A percentile compares a stretch with the other conserved stretches of the same genome.
Evolutionary conservation across 1,140 invertebrate species (phyloP).

Genomic region (Brachionus paranguensis): DNA sequence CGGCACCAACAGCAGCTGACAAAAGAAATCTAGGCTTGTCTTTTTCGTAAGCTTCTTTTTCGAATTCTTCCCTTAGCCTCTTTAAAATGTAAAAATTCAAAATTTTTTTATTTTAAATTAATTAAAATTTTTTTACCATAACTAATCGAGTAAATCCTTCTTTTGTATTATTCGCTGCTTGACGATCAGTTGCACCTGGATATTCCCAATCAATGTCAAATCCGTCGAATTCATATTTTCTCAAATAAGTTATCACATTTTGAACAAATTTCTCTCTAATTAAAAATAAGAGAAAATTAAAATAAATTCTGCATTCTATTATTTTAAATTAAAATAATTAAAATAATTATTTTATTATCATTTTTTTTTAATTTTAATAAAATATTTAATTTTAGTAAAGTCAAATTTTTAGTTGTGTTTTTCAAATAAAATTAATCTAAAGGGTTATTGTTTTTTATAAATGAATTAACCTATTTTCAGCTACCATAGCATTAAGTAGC

Average conservation of each 20-base stretch:
- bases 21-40: constrained; percentile 46
- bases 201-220: constrained; percentile 41
- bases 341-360: too few species aligned
- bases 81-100: not conserved
- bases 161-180: constrained; percentile 14
- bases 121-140: not conserved
- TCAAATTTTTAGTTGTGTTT: too few species aligned
- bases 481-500: too few species aligned
- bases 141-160: constrained; percentile 35
- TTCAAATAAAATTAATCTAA: too few species aligned
- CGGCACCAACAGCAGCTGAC: constrained; percentile 56
- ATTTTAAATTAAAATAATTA: too few species aligned
- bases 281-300: too few species aligned
- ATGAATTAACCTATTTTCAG: too few species aligned
- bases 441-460: too few species aligned
- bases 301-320: too few species aligned
- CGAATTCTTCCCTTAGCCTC: constrained; percentile 26
- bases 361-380: too few species aligned
- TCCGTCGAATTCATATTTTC: constrained; percentile 43
- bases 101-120: not conserved
- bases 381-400: too few species aligned
- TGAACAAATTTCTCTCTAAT: constrained; percentile 36
- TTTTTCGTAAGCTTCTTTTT: constrained; percentile 40
- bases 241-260: constrained; percentile 41
- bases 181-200: constrained; percentile 40